Evolutionary conservation across 2,888 invertebrate species (phyloP).

Genomic region (Drosophila trichaetosa): DNA sequence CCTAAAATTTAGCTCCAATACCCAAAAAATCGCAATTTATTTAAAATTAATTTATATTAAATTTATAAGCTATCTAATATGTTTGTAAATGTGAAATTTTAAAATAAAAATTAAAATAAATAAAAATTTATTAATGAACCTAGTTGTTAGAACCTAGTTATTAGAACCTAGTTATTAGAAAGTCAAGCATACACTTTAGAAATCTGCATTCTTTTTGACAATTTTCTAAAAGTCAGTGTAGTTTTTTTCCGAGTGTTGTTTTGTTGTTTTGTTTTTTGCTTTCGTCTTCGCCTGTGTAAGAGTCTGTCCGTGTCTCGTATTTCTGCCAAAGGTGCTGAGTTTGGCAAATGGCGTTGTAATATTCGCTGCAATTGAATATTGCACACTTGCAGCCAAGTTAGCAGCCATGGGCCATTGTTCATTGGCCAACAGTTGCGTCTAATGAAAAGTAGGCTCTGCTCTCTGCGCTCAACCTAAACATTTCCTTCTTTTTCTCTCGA

Average conservation of each 20-base stretch:
- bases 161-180: background rate
- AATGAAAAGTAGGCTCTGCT: slow-evolving; percentile 44
- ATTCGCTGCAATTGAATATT: slow-evolving; percentile 63
- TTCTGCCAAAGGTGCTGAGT: slow-evolving; percentile 66
- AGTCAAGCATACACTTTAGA: background rate
- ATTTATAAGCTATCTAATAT: background rate
- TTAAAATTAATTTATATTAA: no score
- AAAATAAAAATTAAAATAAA: no score
- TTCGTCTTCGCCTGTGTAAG: slow-evolving; percentile 32
- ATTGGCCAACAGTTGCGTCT: slow-evolving; percentile 65
- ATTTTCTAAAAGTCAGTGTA: background rate
- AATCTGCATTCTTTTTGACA: background rate
- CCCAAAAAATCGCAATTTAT: background rate
- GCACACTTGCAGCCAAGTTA: slow-evolving; percentile 46
- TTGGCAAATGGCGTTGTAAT: slow-evolving; percentile 71
- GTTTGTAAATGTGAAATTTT: no score
- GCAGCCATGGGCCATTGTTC: slow-evolving; percentile 58
- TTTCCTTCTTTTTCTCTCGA: slow-evolving; percentile 13
- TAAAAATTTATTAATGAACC: background rate
- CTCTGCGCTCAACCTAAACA: slow-evolving; percentile 14
- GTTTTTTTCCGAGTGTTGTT: background rate
- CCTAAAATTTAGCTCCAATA: background rate
- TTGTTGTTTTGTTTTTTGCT: slow-evolving; percentile 45
- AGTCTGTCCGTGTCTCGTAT: slow-evolving; percentile 44
- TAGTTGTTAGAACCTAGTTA: slow-evolving; percentile 6